These are phyloP conservation scores for Pentalonia nigronervosa DNA, from an alignment of 1,140 invertebrate genomes.

Conservation along the genomic window DNA sequence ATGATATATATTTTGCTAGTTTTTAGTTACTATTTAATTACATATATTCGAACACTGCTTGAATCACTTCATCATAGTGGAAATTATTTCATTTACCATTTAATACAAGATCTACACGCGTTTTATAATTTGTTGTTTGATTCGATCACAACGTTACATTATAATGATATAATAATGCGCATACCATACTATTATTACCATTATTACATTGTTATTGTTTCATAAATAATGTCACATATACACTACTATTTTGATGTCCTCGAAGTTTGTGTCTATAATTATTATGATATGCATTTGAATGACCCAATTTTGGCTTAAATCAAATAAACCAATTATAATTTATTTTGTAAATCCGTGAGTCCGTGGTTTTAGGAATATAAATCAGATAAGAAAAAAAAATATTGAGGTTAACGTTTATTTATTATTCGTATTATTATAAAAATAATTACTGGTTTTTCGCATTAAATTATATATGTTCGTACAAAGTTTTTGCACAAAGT, in stretches of 20 bases:
- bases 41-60: no score
- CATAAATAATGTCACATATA: not conserved
- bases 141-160: not conserved
- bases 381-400: not conserved
- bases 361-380: not conserved
- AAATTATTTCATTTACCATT: no score
- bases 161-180: not conserved
- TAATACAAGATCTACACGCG: not conserved
- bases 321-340: no score
- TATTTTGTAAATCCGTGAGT: not conserved
- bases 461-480: not conserved
- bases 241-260: not conserved
- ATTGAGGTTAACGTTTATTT: not conserved
- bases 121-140: not conserved
- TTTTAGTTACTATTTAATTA: no score
- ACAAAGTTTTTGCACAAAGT: not conserved
- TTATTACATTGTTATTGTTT: not conserved
- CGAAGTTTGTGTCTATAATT: not conserved
- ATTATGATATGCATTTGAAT: not conserved
- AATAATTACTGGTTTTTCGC: not conserved
- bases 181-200: no score
- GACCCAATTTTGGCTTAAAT: not conserved
- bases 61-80: no score
- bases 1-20: no score
- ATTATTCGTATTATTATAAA: not conserved